Evolutionary conservation across 2,888 invertebrate genomes (phyloP).

Genomic region (Epinotia bilunana): DNA sequence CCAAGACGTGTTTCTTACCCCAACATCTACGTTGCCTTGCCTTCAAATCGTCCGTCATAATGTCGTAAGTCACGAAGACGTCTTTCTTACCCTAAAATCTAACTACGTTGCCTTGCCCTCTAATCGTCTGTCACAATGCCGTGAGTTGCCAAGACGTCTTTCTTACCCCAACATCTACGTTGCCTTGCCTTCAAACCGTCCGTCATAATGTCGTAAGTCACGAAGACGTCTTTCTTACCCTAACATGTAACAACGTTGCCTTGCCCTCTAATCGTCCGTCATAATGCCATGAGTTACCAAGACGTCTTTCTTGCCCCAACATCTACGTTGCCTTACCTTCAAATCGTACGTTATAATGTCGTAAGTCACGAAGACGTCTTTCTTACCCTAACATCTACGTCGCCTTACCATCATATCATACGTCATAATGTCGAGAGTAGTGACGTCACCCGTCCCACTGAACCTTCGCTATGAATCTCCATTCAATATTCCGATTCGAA

Average conservation of each 20-base stretch:
- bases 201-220: conserved; percentile 18
- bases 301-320: background rate
- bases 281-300: background rate
- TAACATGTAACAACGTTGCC: background rate
- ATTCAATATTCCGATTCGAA: conserved; percentile 81
- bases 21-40: background rate
- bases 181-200: background rate
- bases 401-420: background rate
- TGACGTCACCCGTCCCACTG: conserved; percentile 61
- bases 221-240: background rate
- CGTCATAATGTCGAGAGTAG: conserved; percentile 28
- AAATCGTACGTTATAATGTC: background rate
- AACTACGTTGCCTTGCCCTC: no score
- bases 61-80: background rate
- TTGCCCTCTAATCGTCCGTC: background rate
- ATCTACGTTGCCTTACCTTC: no score
- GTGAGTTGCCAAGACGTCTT: no score
- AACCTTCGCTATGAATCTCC: conserved; percentile 71
- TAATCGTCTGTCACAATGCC: no score
- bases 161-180: background rate
- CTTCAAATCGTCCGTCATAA: background rate
- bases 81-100: no score
- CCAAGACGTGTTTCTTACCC: background rate
- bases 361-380: no score
- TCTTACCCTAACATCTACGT: background rate